phyloP scores from a whole-genome alignment of 2,888 invertebrate species.

The Troides helena region DNA sequence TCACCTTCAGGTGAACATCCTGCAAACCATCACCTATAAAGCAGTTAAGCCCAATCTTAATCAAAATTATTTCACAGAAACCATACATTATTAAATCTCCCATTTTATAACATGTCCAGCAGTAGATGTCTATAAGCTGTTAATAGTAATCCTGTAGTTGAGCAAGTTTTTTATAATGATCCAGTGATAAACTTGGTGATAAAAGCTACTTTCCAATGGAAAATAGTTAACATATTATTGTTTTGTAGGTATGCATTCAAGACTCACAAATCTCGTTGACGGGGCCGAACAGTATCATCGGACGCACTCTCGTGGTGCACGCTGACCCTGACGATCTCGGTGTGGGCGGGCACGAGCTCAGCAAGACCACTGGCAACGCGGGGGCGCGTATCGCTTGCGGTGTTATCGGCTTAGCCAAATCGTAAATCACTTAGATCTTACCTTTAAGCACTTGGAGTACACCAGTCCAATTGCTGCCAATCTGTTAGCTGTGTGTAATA shows the following conservation, averaged over 20 bases:
- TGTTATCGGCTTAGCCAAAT: constrained; percentile 86
- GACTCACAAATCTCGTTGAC: constrained; percentile 63
- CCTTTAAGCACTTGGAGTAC: not conserved
- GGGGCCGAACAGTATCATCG: constrained; percentile 89
- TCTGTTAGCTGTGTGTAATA: no score
- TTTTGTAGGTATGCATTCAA: constrained; percentile 62
- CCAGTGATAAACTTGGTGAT: no score
- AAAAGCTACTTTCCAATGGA: no score
- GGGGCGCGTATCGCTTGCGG: constrained; percentile 94
- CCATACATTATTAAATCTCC: no score
- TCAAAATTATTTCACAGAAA: no score
- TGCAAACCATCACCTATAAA: no score
- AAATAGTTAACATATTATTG: not conserved
- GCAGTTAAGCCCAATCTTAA: no score
- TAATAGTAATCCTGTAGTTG: no score
- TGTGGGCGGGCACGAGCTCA: constrained; percentile 94
- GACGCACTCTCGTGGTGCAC: constrained; percentile 93
- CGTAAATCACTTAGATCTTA: constrained; percentile 32
- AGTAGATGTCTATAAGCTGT: no score
- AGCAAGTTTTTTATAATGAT: no score
- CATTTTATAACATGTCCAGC: no score
- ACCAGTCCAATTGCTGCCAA: constrained; percentile 14
- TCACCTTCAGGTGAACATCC: no score
- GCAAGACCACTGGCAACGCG: constrained; percentile 96
- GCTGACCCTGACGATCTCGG: constrained; percentile 97